These are phyloP conservation scores for Spea multiplicata DNA, from an alignment of 2,113 vertebrate species.

Conservation along the genomic window DNA sequence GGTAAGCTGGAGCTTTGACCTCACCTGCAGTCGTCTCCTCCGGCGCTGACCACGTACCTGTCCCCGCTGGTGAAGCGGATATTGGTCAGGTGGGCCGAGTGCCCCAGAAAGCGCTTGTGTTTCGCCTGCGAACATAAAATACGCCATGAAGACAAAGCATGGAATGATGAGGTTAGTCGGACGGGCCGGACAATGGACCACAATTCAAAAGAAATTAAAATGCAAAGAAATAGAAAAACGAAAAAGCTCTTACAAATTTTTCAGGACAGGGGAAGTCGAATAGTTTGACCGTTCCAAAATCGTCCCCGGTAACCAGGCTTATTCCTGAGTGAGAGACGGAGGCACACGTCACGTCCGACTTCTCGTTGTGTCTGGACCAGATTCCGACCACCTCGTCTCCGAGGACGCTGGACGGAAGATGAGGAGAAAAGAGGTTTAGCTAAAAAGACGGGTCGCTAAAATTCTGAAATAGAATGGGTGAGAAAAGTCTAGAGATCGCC, in stretches of 20 bases:
- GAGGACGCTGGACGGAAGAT: constrained; percentile 74
- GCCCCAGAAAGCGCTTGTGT: constrained; percentile 95
- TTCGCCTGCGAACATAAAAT: constrained; percentile 77
- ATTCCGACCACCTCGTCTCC: constrained; percentile 95
- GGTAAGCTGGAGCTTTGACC: neutral
- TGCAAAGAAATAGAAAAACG: no score
- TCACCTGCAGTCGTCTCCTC: constrained; percentile 95
- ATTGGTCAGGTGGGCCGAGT: constrained; percentile 93
- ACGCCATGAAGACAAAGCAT: constrained; percentile 26
- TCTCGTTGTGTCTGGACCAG: constrained; percentile 94
- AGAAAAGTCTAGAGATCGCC: no score
- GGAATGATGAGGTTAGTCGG: no score
- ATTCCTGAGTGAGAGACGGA: constrained; percentile 96
- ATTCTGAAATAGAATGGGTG: no score
- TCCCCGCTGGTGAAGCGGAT: constrained; percentile 91
- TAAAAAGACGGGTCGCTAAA: no score
- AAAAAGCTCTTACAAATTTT: constrained; percentile 87
- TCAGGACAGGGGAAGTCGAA: constrained; percentile 97
- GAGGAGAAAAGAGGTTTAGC: neutral
- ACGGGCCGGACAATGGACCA: no score
- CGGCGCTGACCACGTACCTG: constrained; percentile 87
- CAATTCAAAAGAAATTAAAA: no score
- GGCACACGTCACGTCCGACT: constrained; percentile 92
- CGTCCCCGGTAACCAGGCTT: constrained; percentile 92
- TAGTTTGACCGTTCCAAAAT: constrained; percentile 97